Evolutionary conservation across 2,797 vertebrate species (phyloP).

Genomic region (Trichosurus vulpecula): DNA sequence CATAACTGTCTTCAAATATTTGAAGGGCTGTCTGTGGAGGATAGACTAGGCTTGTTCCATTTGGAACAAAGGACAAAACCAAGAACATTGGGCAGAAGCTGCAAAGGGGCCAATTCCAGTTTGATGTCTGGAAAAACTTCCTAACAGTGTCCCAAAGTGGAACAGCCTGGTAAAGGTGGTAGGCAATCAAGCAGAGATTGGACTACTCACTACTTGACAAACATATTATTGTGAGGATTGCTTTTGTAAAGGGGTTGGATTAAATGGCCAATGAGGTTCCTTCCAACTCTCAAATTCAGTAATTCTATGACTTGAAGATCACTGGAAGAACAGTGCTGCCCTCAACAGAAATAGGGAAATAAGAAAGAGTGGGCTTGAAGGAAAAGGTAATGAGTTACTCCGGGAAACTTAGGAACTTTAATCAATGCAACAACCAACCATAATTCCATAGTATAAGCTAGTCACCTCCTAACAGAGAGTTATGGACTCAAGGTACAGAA

Average conservation of each 20-base stretch:
- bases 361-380: not conserved
- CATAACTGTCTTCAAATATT: not conserved
- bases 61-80: not conserved
- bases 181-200: not conserved
- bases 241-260: not conserved
- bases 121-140: not conserved
- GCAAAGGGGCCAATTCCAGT: not conserved
- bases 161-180: not conserved
- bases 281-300: not conserved
- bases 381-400: not conserved
- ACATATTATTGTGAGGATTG: not conserved
- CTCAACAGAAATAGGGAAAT: not conserved
- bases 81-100: not conserved
- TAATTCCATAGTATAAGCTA: not conserved
- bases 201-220: not conserved
- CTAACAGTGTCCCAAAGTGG: not conserved
- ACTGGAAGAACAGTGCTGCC: not conserved
- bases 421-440: not conserved
- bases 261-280: not conserved
- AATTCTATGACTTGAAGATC: not conserved
- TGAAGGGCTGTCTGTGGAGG: not conserved
- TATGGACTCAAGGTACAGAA: not conserved
- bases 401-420: not conserved
- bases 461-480: not conserved
- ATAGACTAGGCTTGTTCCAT: not conserved